Base-by-base conservation (phyloP, 2,797 vertebrate species). In the Eulemur rubriventer region DNA sequence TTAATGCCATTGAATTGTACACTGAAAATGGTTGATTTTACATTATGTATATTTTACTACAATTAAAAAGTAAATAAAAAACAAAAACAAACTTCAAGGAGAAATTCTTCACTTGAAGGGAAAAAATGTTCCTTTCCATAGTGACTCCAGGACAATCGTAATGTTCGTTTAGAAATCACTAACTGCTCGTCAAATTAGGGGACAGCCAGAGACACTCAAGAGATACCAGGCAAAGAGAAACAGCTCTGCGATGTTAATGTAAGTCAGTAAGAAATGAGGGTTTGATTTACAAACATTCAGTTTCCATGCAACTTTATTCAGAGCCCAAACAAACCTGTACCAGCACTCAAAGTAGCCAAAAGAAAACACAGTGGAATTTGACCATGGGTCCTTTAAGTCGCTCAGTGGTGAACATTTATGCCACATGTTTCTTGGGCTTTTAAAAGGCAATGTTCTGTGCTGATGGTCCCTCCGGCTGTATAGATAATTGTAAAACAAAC, bases 401-500 rank as follows among this genome's bases (percentile, higher is more conserved):
- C 79, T 52, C 52, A 10, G 17, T 86, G 96, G 96, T 97, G 96
- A 97, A 97, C 95, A 96, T 98, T 98, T 97, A 97, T 98, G 96
- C 83, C 94, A 95, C 89, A 1, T 98, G 96, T 98, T 98, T 97
- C 96, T 82, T 61, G 93, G 97, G 96, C 97, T 98, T 98, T 98
- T 97, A 98, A 98, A 98, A 97, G 87, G 96, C 97, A 96, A 91
- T 96, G 97, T 98, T 98, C 98, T 98, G 96, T 98, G 97, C 97
- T 93, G 96, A 95, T 95, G 95, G 92, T 98, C 98, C 97, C 96
- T 95, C 95, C 0, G 0, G 22, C 97, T 97, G 95, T 97, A 98
- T 73, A 98, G 98, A 97, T 98, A 98, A 98, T 98, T 98, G 98
- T 98, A 98, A 98, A 98, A 98, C 98, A 98, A 98, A 98, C 98